phyloP scores from a whole-genome alignment of 1,140 invertebrate species.

The Cydia strobilella region DNA sequence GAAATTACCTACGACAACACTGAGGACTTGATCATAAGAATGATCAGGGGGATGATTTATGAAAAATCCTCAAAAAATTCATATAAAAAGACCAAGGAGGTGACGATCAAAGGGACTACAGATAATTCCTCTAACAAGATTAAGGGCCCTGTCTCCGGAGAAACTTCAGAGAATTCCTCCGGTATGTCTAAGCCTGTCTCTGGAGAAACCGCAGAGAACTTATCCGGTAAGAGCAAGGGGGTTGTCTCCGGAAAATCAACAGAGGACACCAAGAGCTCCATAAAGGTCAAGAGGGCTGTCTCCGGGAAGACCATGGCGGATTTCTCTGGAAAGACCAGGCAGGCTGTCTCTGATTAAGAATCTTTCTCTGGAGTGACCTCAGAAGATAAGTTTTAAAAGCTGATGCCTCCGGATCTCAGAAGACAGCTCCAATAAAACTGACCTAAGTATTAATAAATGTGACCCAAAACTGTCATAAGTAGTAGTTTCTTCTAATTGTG shows the following conservation, averaged over 20 bases:
- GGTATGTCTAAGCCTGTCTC: too few relatives aligned
- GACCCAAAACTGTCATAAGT: too few relatives aligned
- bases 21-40: neutral
- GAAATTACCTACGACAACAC: neutral
- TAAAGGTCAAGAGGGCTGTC: neutral
- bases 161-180: neutral
- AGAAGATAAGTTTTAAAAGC: too few relatives aligned
- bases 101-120: neutral
- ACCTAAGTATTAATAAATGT: too few relatives aligned
- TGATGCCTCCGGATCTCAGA: too few relatives aligned
- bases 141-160: neutral
- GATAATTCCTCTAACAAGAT: neutral
- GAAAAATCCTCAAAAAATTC: neutral
- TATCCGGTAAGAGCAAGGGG: neutral
- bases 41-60: neutral
- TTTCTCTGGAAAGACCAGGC: too few relatives aligned
- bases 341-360: too few relatives aligned
- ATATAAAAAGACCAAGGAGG: too few relatives aligned
- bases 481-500: too few relatives aligned
- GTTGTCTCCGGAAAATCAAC: neutral
- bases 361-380: too few relatives aligned
- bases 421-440: too few relatives aligned
- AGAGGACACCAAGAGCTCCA: neutral
- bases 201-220: neutral
- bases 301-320: neutral